phyloP scores from a whole-genome alignment of 2,888 invertebrate species.

The Apodemia duryi region DNA sequence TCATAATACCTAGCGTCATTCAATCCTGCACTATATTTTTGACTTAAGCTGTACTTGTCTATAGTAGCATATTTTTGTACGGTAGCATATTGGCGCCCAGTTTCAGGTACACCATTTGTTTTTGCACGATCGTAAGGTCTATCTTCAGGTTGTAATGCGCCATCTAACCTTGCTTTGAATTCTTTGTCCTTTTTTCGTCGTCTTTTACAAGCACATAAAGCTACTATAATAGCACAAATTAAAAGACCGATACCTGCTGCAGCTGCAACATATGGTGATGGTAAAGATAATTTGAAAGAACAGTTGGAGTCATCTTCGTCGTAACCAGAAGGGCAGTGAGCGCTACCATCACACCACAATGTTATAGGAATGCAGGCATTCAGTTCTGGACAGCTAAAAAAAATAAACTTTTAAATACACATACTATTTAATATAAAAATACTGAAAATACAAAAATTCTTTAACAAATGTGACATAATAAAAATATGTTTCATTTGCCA shows the following conservation, averaged over 20 bases:
- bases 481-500: neutral
- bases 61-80: conserved; percentile 76
- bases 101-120: conserved; percentile 66
- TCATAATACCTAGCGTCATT: conserved; percentile 76
- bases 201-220: conserved; percentile 80
- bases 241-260: conserved; percentile 82
- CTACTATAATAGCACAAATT: conserved; percentile 77
- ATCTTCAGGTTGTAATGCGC: conserved; percentile 78
- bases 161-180: conserved; percentile 80
- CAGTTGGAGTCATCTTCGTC: conserved; percentile 89
- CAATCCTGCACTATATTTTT: conserved; percentile 74
- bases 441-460: neutral
- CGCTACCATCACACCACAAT: conserved; percentile 89
- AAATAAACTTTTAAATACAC: conserved; percentile 17
- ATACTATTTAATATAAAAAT: neutral
- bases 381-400: conserved; percentile 86
- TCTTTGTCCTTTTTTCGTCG: conserved; percentile 80
- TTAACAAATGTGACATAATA: neutral
- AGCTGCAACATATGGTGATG: conserved; percentile 82
- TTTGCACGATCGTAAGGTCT: conserved; percentile 81
- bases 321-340: conserved; percentile 89
- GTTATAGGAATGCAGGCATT: conserved; percentile 89
- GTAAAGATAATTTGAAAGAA: conserved; percentile 83
- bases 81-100: conserved; percentile 66
- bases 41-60: conserved; percentile 76